A percentile compares a stretch with the other conserved stretches of the same genome.
Evolutionary conservation across 2,888 invertebrate genomes (phyloP).

Genomic region (Apamea crenata): DNA sequence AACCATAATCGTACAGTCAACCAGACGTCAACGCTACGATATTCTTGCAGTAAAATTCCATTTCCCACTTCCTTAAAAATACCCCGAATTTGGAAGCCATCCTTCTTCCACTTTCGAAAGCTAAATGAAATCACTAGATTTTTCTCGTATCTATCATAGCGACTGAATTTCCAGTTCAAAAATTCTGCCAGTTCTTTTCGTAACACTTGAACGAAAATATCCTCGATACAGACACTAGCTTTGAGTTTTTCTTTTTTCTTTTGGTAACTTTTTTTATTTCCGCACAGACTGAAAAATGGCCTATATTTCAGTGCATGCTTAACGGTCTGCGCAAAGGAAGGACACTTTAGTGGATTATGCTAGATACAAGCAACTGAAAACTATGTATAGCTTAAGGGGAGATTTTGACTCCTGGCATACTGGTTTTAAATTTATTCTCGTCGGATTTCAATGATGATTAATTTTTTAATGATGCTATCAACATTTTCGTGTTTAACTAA

Average conservation of each 20-base stretch:
- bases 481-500: no score
- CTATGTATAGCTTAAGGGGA: no score
- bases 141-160: neutral
- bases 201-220: conserved; percentile 26
- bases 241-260: conserved; percentile 10
- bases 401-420: no score
- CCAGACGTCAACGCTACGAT: neutral
- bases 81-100: neutral
- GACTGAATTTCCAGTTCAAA: conserved; percentile 28
- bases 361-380: neutral
- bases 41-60: neutral
- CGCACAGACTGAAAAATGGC: conserved; percentile 25
- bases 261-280: conserved; percentile 14
- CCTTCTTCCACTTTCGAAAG: neutral
- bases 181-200: conserved; percentile 7
- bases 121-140: conserved; percentile 12
- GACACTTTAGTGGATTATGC: neutral
- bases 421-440: no score
- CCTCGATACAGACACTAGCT: conserved; percentile 25
- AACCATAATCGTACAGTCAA: neutral
- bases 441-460: no score
- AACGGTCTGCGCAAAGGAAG: neutral
- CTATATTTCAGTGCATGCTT: conserved; percentile 28
- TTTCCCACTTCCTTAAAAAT: neutral
- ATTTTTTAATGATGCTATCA: no score